These are phyloP conservation scores for Anastatus disparis DNA, from an alignment of 1,140 invertebrate genomes.

Conservation along the genomic window DNA sequence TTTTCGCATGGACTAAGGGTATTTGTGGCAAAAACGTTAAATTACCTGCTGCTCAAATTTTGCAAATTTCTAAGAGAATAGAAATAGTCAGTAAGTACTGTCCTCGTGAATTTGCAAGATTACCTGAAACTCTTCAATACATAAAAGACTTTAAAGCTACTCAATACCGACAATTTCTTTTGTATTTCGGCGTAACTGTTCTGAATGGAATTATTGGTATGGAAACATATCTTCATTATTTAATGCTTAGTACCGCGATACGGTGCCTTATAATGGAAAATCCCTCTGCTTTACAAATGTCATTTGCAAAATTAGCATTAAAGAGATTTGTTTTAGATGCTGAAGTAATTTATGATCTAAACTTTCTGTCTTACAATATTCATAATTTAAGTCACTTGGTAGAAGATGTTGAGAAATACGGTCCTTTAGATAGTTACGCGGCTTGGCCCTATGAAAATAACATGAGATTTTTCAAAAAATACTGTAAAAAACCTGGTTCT, in stretches of 20 bases:
- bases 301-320: conserved; percentile 16
- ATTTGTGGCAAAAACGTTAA: background rate
- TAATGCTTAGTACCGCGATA: background rate
- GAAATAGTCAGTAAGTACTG: background rate
- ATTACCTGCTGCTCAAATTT: background rate
- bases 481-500: conserved; percentile 29
- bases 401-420: conserved; percentile 35
- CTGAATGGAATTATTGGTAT: background rate
- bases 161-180: background rate
- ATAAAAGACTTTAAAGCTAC: background rate
- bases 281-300: background rate
- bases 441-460: conserved; percentile 45
- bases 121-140: background rate
- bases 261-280: conserved; percentile 22
- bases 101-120: background rate
- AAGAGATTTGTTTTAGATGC: conserved; percentile 24
- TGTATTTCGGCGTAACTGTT: background rate
- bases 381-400: conserved; percentile 41
- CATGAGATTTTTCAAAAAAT: conserved; percentile 39
- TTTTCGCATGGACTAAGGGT: background rate
- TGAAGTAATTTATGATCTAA: conserved; percentile 30
- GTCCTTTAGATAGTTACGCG: conserved; percentile 40
- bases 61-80: background rate
- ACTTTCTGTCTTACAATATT: conserved; percentile 41
- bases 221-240: background rate